Conservation (phyloP, 2,888 invertebrate species). For the Acanthosepion lycidas region DNA sequence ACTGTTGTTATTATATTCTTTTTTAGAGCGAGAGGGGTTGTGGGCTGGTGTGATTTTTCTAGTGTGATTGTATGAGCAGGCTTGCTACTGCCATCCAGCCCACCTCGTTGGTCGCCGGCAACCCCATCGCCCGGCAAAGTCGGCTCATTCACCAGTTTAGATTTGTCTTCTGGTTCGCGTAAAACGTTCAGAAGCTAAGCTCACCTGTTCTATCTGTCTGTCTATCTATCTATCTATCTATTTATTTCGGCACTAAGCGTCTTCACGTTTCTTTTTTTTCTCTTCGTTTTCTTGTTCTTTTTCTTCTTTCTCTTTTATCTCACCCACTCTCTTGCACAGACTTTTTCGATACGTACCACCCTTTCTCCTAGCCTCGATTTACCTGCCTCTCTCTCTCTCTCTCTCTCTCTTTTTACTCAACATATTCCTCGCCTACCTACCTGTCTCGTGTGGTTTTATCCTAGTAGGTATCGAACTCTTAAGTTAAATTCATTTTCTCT, state of each 20-base stretch:
- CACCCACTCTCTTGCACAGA: neutral
- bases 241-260: neutral
- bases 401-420: neutral
- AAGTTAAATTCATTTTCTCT: conserved; percentile 33
- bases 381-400: conserved; percentile 3
- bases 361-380: neutral
- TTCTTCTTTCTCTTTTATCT: neutral
- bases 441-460: neutral
- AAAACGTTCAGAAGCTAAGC: conserved; percentile 1
- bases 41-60: neutral
- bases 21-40: conserved; percentile 6
- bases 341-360: neutral
- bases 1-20: neutral
- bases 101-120: neutral
- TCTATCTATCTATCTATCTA: conserved; percentile 7
- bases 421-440: neutral
- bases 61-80: neutral
- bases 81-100: neutral
- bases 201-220: conserved; percentile 17
- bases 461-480: neutral
- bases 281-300: neutral
- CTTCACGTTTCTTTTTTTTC: neutral
- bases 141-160: neutral
- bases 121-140: neutral
- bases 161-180: neutral